A percentile compares a stretch with the other conserved stretches of the same genome.
Evolutionary conservation across 2,797 vertebrate species (phyloP).

Genomic region (Periparus ater): DNA sequence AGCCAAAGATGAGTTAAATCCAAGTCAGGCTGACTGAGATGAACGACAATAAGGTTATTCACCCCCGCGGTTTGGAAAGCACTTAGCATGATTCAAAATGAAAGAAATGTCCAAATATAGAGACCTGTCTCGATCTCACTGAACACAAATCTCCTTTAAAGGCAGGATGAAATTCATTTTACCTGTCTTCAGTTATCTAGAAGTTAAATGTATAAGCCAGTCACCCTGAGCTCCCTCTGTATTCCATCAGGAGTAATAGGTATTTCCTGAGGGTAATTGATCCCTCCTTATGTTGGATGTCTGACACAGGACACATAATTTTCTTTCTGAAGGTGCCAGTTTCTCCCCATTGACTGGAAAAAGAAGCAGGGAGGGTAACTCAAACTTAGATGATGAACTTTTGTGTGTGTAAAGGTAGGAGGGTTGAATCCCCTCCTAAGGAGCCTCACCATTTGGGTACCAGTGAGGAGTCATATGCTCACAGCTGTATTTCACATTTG

Average conservation of each 20-base stretch:
- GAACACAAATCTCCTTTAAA: slow-evolving; percentile 56
- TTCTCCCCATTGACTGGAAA: background rate
- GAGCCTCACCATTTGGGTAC: background rate
- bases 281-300: background rate
- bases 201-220: slow-evolving; percentile 20
- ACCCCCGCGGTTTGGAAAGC: background rate
- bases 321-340: background rate
- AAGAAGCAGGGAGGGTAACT: background rate
- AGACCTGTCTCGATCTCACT: slow-evolving; percentile 18
- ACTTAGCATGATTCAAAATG: slow-evolving; percentile 51
- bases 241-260: background rate
- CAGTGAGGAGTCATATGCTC: background rate
- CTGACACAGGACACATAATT: background rate
- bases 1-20: background rate
- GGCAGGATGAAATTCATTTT: slow-evolving; percentile 30
- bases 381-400: background rate
- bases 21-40: background rate
- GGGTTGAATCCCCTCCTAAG: background rate
- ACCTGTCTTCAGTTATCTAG: slow-evolving; percentile 26
- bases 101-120: slow-evolving; percentile 36
- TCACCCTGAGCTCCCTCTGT: background rate
- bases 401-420: background rate
- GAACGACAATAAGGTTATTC: background rate
- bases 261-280: slow-evolving; percentile 37
- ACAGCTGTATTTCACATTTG: background rate